Conservation (phyloP, 2,888 invertebrate genomes). For the Trichopria drosophilae region DNA sequence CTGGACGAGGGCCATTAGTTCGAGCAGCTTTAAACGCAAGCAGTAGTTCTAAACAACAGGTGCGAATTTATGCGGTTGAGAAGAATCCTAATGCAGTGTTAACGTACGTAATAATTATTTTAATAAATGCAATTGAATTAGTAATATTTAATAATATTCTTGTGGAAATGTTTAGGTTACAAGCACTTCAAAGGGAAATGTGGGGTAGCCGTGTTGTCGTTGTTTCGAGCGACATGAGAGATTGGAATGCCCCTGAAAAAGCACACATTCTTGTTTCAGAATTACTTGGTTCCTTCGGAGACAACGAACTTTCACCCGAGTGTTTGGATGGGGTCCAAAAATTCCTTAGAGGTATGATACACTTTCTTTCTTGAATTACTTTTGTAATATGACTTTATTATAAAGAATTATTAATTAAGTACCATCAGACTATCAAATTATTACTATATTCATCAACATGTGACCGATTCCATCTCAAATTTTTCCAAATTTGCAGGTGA, state of each 20-base stretch:
- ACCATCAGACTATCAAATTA: too few species aligned
- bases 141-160: slow-evolving; percentile 4
- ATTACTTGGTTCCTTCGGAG: slow-evolving; percentile 95
- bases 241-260: slow-evolving; percentile 77
- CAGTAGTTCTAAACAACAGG: slow-evolving; percentile 68
- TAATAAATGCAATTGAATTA: not conserved
- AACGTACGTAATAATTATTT: slow-evolving; percentile 59
- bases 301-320: slow-evolving; percentile 98
- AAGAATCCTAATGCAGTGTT: slow-evolving; percentile 97
- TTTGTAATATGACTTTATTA: not conserved
- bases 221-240: slow-evolving; percentile 84
- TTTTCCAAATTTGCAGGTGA: too few species aligned
- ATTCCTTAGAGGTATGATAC: slow-evolving; percentile 70
- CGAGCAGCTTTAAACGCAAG: slow-evolving; percentile 84
- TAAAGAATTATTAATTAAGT: not conserved
- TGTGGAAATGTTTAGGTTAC: slow-evolving; percentile 57
- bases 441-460: too few species aligned
- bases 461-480: too few species aligned
- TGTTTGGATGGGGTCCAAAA: slow-evolving; percentile 93
- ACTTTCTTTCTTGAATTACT: slow-evolving; percentile 1
- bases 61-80: slow-evolving; percentile 92
- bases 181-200: slow-evolving; percentile 73
- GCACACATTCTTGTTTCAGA: slow-evolving; percentile 97
- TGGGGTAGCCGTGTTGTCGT: slow-evolving; percentile 80
- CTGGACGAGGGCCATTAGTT: slow-evolving; percentile 94